Conservation (phyloP, 2,797 vertebrate species). For the Syndactyla subalaris region DNA sequence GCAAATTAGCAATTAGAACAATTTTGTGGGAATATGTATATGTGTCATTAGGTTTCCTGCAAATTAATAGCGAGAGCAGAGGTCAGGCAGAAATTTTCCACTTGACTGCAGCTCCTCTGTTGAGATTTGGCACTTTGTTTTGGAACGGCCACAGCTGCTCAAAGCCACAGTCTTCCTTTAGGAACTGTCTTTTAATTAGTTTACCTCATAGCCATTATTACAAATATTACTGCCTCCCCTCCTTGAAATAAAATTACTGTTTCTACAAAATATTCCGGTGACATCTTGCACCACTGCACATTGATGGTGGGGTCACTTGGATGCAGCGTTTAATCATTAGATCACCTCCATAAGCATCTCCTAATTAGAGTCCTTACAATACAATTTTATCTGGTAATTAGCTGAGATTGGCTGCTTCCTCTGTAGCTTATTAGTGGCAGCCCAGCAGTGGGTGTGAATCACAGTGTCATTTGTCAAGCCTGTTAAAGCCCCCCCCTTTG, state of each 20-base stretch:
- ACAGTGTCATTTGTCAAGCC: constrained; percentile 87
- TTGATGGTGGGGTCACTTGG: constrained; percentile 88
- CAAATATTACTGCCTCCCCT: constrained; percentile 87
- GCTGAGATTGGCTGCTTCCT: constrained; percentile 94
- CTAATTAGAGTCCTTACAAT: constrained; percentile 96
- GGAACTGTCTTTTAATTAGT: constrained; percentile 94
- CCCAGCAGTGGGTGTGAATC: constrained; percentile 90
- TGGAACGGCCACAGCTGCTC: constrained; percentile 85
- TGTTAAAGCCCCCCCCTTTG: constrained; percentile 72
- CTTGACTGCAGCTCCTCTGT: constrained; percentile 88
- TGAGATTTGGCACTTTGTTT: constrained; percentile 87
- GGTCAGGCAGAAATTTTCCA: constrained; percentile 95
- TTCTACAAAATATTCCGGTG: constrained; percentile 81
- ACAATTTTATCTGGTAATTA: constrained; percentile 96
- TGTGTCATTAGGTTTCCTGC: constrained; percentile 98
- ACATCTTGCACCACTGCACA: constrained; percentile 82
- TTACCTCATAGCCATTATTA: constrained; percentile 96
- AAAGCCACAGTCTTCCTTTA: constrained; percentile 85
- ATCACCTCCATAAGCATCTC: constrained; percentile 92
- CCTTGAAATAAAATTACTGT: constrained; percentile 80
- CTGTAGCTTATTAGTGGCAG: constrained; percentile 89
- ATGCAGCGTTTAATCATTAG: constrained; percentile 92
- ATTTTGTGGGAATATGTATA: constrained; percentile 97
- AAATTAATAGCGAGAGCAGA: constrained; percentile 94
- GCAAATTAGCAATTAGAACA: constrained; percentile 99